These are phyloP conservation scores for Lacanobia oleracea DNA, from an alignment of 2,888 invertebrate genomes.

Conservation along the genomic window DNA sequence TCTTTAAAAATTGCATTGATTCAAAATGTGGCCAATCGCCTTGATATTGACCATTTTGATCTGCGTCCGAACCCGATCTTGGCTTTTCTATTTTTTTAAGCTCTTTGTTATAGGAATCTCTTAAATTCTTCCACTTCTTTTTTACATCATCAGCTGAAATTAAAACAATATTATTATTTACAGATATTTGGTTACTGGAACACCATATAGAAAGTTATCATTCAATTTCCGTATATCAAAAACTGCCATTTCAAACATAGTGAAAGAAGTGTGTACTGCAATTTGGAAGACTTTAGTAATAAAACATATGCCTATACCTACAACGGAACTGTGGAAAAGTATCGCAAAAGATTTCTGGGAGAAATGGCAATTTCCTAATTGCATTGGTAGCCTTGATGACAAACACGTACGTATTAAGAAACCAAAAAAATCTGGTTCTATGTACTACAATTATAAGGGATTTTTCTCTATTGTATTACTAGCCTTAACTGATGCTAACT, in stretches of 20 bases:
- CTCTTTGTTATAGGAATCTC: conserved; percentile 34
- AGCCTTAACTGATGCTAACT: conserved; percentile 47
- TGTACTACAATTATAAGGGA: conserved; percentile 28
- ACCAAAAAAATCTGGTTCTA: conserved; percentile 32
- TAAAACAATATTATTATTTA: conserved; percentile 35
- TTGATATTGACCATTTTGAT: conserved; percentile 35
- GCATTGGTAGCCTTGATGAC: conserved; percentile 44
- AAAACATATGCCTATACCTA: conserved; percentile 48
- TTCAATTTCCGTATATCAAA: conserved; percentile 37
- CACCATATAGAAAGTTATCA: conserved; percentile 31
- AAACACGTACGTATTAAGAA: conserved; percentile 32
- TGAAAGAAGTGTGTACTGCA: conserved; percentile 33
- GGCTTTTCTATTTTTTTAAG: conserved; percentile 38
- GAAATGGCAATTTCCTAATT: conserved; percentile 46
- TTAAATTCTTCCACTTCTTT: conserved; percentile 44
- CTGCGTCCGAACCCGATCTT: conserved; percentile 34
- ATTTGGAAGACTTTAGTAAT: conserved; percentile 14
- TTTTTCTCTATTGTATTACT: conserved; percentile 44
- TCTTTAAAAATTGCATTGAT: conserved; percentile 40
- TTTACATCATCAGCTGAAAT: conserved; percentile 36
- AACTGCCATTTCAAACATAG: conserved; percentile 28
- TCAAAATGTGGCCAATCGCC: conserved; percentile 45
- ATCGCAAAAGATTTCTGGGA: conserved; percentile 37
- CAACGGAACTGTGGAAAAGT: conserved; percentile 24
- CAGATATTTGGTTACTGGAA: conserved; percentile 39